These are phyloP conservation scores for Fopius arisanus DNA, from an alignment of 1,140 invertebrate species.

Conservation along the genomic window DNA sequence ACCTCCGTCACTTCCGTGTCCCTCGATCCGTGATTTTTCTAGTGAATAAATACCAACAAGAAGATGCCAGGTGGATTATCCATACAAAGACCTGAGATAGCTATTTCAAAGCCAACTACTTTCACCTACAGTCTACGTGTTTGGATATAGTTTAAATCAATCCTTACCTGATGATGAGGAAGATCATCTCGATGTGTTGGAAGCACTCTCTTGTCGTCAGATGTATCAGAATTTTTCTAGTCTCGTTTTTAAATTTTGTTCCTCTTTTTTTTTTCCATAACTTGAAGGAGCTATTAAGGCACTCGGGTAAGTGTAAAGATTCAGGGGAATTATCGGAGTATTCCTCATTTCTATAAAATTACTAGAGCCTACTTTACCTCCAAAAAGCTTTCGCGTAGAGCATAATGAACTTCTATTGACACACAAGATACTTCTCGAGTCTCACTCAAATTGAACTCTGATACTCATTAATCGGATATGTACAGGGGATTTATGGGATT, in stretches of 20 bases:
- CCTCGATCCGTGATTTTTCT: background rate
- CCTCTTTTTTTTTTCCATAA: background rate
- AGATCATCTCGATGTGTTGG: background rate
- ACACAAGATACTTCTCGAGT: background rate
- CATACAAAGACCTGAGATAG: background rate
- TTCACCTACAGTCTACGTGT: background rate
- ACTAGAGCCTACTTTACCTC: conserved; percentile 30
- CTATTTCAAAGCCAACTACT: conserved; percentile 4
- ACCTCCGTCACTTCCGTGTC: background rate
- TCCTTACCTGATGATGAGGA: conserved; percentile 15
- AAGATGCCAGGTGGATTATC: background rate
- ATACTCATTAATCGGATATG: background rate
- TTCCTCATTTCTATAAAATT: conserved; percentile 16
- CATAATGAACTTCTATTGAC: conserved; percentile 12
- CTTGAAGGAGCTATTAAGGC: conserved; percentile 48
- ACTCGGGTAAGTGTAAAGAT: conserved; percentile 47
- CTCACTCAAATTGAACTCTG: background rate
- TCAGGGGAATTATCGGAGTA: conserved; percentile 5
- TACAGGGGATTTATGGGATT: background rate
- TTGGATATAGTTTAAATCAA: background rate
- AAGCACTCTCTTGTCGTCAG: background rate
- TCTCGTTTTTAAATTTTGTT: conserved; percentile 5
- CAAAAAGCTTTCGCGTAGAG: conserved; percentile 27
- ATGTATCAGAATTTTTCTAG: background rate
- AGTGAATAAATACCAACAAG: background rate